These are phyloP conservation scores for Drosophila basisetae DNA, from an alignment of 2,888 invertebrate species.

Conservation along the genomic window DNA sequence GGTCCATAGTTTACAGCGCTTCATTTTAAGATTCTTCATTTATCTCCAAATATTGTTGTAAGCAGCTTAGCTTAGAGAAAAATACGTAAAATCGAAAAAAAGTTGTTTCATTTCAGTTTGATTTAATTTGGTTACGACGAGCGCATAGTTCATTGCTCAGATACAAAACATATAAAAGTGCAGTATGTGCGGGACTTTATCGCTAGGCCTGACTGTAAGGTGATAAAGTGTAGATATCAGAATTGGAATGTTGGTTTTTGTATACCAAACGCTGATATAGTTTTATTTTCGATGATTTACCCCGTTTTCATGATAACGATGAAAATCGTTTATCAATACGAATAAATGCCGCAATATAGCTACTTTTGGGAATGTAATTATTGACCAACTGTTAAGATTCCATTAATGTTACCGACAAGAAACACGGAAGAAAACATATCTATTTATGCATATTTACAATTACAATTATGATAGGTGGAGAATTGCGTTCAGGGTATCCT, in stretches of 20 bases:
- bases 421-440: not conserved
- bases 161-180: conserved; percentile 1
- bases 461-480: not conserved
- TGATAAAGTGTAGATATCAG: not conserved
- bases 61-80: conserved; percentile 18
- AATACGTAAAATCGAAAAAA: conserved; percentile 14
- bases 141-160: conserved; percentile 1
- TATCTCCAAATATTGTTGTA: conserved; percentile 1
- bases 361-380: not conserved
- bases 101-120: conserved; percentile 16
- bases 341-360: conserved; percentile 1
- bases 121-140: conserved; percentile 6
- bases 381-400: not conserved
- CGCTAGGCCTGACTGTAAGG: not conserved
- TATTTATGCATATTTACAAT: not conserved
- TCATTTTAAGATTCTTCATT: not conserved
- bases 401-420: not conserved
- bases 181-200: conserved; percentile 7
- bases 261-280: not conserved
- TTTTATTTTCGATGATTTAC: not conserved
- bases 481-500: not conserved
- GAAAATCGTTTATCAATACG: not conserved
- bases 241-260: not conserved
- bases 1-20: conserved; percentile 72
- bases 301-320: not conserved